phyloP scores from a whole-genome alignment of 2,113 vertebrate genomes.

The Myanophis thanlyinensis region DNA sequence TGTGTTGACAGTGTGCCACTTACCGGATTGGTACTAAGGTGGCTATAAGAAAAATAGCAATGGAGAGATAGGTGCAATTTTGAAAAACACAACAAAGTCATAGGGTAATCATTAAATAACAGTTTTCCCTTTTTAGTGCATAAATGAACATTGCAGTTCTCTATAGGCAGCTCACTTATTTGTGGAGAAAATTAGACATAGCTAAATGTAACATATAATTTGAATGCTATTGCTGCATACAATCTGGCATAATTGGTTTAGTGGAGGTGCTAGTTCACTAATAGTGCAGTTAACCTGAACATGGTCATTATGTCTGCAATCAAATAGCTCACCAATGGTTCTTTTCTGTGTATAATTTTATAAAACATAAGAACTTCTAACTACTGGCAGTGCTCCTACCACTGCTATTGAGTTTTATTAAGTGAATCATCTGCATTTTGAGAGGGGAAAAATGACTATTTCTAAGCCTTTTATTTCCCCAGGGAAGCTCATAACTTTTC shows the following conservation, averaged over 20 bases:
- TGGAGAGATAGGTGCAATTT: background rate
- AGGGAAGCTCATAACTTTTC: background rate
- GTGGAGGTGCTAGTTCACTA: background rate
- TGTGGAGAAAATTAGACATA: background rate
- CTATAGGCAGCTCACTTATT: background rate
- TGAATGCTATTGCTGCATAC: background rate
- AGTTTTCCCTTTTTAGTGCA: background rate
- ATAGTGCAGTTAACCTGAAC: background rate
- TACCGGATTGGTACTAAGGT: background rate
- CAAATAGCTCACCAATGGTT: background rate
- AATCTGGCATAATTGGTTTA: background rate
- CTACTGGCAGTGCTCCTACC: background rate
- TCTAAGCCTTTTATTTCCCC: background rate
- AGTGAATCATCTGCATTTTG: background rate
- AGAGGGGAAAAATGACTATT: background rate
- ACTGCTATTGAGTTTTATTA: background rate
- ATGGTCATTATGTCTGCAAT: background rate
- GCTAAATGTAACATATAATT: background rate
- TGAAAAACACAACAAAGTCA: background rate
- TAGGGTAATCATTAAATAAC: background rate
- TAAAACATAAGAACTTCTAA: background rate
- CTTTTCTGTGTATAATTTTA: background rate
- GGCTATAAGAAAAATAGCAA: background rate
- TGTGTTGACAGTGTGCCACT: background rate
- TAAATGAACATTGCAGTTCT: background rate